Evolutionary conservation across 2,113 vertebrate species (phyloP).

Genomic region (Rhea americana): DNA sequence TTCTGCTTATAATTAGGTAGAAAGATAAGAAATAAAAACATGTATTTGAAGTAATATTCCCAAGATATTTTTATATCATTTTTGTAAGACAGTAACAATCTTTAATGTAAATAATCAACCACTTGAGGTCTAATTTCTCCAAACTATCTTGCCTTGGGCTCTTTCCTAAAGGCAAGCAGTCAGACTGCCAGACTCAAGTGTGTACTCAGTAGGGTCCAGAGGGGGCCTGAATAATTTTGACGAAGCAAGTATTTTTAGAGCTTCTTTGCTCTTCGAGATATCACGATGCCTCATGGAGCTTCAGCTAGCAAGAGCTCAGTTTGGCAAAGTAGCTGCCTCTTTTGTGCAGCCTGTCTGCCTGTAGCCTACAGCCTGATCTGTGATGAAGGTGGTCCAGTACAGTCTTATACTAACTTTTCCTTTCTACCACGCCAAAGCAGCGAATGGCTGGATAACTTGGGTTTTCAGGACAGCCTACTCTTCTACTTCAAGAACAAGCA

Average conservation of each 20-base stretch:
- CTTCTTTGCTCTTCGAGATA: background rate
- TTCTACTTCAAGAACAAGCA: background rate
- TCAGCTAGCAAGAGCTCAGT: background rate
- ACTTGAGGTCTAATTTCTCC: background rate
- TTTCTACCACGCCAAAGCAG: background rate
- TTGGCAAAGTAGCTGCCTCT: background rate
- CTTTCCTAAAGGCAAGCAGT: background rate
- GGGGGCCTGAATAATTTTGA: background rate
- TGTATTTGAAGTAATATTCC: background rate
- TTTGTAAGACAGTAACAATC: background rate
- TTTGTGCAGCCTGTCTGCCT: background rate
- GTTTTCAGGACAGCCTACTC: background rate
- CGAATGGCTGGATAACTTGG: background rate
- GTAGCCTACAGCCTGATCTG: fast-evolving
- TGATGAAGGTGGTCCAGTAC: fast-evolving
- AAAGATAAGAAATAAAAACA: background rate
- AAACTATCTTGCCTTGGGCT: background rate
- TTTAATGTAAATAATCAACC: background rate
- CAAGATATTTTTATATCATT: background rate
- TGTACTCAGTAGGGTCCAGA: background rate
- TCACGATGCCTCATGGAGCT: background rate
- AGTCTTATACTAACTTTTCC: background rate
- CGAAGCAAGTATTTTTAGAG: background rate
- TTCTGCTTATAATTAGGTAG: background rate
- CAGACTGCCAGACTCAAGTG: background rate